Base-by-base conservation (phyloP, 2,888 invertebrate species). In the Oxyteleia sp. region DNA sequence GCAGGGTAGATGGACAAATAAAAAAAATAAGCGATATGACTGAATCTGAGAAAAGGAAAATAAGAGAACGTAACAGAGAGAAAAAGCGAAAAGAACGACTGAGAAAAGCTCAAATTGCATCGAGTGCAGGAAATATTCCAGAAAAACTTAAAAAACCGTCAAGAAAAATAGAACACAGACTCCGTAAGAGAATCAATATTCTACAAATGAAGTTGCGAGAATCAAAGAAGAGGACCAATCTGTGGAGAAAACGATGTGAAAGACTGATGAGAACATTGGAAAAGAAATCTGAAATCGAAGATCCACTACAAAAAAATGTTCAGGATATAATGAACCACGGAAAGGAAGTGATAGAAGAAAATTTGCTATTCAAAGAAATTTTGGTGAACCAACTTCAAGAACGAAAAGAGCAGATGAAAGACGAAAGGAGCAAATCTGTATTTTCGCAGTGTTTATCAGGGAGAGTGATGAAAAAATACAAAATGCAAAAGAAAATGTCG, bases 401-500 rank as follows among this genome's bases (percentile, higher is more conserved):
- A 38, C 13, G 49, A 13, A 66, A 75, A 47, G 11, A 26, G 0
- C n/a, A 41, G 15, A 41, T 59, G 20, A 55, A 55, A 45, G 35
- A 13, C 7, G 64, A 75, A 66, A 55, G 20, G n/a, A 45, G 45
- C 29, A 64, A 43, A 29, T 75, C 57, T 20, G 4, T 57, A 38
- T 66, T 57, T 26, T 35, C 64, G 4, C 35, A 66, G 13, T 26
- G 47, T 16, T 41, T 72, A 41, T 59, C 61, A 7, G 61, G 72
- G 18, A 72, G 43, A 61, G 51, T 61, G 16, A 7, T 72, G 5
- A 72, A 72, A 51, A 59, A 72, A 16, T 72, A 72, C 23, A 45
- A 51, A 51, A 20, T 72, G n/a, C 35, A 15, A 29, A 61, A 35
- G n/a, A 35, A 72, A 61, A 10, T 41, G 1, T 61, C 38, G 7